These are phyloP conservation scores for Autographa pulchrina DNA, from an alignment of 2,888 invertebrate species.

Conservation along the genomic window DNA sequence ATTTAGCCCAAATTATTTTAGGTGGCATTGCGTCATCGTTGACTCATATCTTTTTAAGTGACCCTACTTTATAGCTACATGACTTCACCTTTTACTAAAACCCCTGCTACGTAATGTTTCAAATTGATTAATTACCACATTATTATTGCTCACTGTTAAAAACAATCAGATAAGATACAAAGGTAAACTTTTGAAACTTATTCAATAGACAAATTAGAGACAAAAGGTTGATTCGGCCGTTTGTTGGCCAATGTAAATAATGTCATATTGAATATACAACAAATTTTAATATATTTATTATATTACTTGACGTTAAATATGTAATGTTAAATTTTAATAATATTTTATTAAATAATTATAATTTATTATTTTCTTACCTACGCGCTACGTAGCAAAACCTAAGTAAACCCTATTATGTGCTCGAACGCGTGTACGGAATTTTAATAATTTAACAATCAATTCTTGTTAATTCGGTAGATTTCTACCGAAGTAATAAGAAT, in stretches of 20 bases:
- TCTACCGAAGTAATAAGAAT: no score
- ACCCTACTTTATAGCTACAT: background rate
- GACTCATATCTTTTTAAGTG: background rate
- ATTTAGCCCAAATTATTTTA: background rate
- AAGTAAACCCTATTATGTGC: no score
- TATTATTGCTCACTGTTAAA: conserved; percentile 23
- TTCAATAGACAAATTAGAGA: background rate
- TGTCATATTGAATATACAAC: no score
- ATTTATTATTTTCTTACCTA: no score
- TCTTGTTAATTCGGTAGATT: no score
- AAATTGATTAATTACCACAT: conserved; percentile 35
- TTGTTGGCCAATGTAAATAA: background rate
- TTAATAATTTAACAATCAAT: no score
- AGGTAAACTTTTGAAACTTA: conserved; percentile 27
- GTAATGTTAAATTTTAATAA: no score
- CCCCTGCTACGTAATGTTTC: conserved; percentile 12
- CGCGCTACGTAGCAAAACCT: no score
- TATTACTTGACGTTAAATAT: no score
- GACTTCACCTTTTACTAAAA: conserved; percentile 19
- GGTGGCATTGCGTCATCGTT: background rate
- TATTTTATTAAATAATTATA: no score
- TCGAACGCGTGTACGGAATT: no score
- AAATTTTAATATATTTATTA: no score
- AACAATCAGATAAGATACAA: conserved; percentile 21
- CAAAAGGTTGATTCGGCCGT: background rate